Evolutionary conservation across 2,888 invertebrate genomes (phyloP), one percentile per base, ranked within the genome.

Genomic region (Lampropteryx suffumata): DNA sequence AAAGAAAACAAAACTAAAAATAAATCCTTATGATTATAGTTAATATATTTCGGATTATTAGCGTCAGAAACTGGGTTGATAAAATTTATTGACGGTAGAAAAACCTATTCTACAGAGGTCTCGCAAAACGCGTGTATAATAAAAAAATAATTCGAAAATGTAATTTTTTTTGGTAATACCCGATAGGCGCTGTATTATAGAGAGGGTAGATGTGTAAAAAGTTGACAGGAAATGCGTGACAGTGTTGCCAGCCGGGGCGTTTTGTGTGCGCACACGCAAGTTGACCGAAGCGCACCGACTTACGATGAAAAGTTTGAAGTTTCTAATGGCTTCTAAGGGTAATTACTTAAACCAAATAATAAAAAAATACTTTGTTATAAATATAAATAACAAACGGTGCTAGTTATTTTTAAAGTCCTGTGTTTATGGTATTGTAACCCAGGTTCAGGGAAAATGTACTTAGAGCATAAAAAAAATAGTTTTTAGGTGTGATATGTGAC

Each of bases 121-220:
- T 57, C 70, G 69, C 61, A 69, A 79, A 80, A 61, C 66, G 77
- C 57, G 50, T 56, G 60, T 73, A 75, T 77, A 74, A 60, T 64
- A 56, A 47, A 33, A 62, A 79, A 80, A 69, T 61, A 80, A 68
- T 73, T 59, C 42, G 56, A 82, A 82, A 80, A 67, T 73, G 79
- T 83, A 47, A 64, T 67, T 65, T 76, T 87, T 89, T 87, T 88
- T 82, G 59, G 56, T 69, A 69, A 84, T 76, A 62, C 61, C 80
- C 55, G 63, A 82, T 87, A 89, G 89, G 89, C 89, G 89, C 89
- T 85, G 81, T 85, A 82, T 75, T 73, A 62, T 71, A 73, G 79
- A 75, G 77, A 67, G 77, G 81, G 78, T 76, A 79, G 73, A 65
- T 68, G 65, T 55, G 49, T 56, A 76, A 80, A 85, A 84, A 80